These are phyloP conservation scores for Rhopalosiphum maidis DNA, from an alignment of 1,140 invertebrate genomes.

Conservation along the genomic window DNA sequence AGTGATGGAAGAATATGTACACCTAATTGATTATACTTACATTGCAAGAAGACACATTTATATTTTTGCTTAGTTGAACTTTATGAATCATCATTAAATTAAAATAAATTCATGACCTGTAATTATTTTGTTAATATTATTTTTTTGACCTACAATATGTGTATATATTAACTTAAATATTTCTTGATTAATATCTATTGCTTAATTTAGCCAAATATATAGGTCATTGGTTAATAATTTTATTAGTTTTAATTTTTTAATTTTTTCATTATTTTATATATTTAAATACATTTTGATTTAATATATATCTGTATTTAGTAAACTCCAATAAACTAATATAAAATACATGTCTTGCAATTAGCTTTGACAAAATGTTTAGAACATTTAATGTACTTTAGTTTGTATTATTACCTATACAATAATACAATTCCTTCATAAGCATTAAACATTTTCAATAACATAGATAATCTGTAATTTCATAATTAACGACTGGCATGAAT, in stretches of 20 bases:
- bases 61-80: conserved; percentile 25
- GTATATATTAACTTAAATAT: neutral
- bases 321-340: neutral
- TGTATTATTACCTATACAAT: neutral
- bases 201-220: neutral
- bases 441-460: too few species aligned
- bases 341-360: neutral
- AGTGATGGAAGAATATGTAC: neutral
- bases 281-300: neutral
- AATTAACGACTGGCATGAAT: too few species aligned
- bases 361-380: neutral
- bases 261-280: neutral
- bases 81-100: neutral
- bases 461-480: too few species aligned
- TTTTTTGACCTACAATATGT: conserved; percentile 15
- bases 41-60: neutral
- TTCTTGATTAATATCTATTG: neutral
- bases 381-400: neutral
- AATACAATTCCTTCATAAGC: too few species aligned
- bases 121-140: conserved; percentile 14
- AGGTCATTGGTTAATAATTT: neutral
- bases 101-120: conserved; percentile 22
- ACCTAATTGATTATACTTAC: neutral
- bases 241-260: neutral
- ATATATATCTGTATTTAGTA: neutral